Evolutionary conservation across 2,888 invertebrate genomes (phyloP).

Genomic region (Cheilosia variabilis): DNA sequence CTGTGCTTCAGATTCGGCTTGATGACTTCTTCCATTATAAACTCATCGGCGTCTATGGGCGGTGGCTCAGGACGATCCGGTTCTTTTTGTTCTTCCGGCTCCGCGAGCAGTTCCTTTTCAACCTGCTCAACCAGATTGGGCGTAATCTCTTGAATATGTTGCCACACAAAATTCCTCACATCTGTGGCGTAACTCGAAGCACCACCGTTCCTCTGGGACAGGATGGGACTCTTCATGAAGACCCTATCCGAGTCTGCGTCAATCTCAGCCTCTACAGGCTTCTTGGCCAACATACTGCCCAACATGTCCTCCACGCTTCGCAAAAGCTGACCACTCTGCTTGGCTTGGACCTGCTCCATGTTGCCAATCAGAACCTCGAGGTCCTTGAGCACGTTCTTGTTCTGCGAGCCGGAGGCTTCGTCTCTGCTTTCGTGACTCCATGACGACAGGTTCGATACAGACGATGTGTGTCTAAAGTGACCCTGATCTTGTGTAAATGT

Average conservation of each 20-base stretch:
- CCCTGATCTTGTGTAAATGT: conserved; percentile 64
- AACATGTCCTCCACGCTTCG: conserved; percentile 82
- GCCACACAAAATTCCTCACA: conserved; percentile 83
- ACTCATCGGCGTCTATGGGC: conserved; percentile 24
- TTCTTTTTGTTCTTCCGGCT: conserved; percentile 66
- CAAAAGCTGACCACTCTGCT: conserved; percentile 81
- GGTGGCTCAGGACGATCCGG: conserved; percentile 58
- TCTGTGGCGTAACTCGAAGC: conserved; percentile 76
- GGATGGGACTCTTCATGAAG: conserved; percentile 82
- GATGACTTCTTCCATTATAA: conserved; percentile 79
- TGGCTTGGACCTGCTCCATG: conserved; percentile 83
- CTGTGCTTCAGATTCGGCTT: conserved; percentile 80
- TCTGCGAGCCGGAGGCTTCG: conserved; percentile 77
- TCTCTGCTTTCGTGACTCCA: conserved; percentile 76
- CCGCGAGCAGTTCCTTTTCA: conserved; percentile 81
- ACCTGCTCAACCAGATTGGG: conserved; percentile 83
- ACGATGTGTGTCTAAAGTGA: conserved; percentile 48
- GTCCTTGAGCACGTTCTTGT: conserved; percentile 81
- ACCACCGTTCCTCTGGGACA: conserved; percentile 65
- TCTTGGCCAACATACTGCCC: conserved; percentile 78
- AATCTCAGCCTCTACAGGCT: conserved; percentile 77
- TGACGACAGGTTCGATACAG: conserved; percentile 73
- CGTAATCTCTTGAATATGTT: conserved; percentile 83
- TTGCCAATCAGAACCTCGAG: conserved; percentile 83
- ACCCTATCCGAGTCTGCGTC: conserved; percentile 81